Conservation (phyloP, 92 coral and sea anemone species). For the Blastomussa wellsi region DNA sequence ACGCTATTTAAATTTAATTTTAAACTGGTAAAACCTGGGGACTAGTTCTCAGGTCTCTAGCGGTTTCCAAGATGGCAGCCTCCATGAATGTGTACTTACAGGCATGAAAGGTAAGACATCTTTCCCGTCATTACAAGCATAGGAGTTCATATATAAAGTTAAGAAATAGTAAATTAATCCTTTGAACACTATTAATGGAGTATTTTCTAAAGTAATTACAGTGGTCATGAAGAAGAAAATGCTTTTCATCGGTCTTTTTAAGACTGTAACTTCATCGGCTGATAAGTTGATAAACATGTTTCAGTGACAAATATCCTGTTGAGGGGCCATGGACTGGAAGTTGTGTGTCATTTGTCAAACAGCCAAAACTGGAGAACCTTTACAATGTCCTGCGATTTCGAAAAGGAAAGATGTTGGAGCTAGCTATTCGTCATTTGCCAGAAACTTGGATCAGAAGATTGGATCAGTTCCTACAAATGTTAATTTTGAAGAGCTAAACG, state of each 20-base stretch:
- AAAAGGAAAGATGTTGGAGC: slow-evolving; percentile 57
- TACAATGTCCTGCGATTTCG: slow-evolving; percentile 57
- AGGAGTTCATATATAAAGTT: background rate
- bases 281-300: no score
- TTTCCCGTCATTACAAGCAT: slow-evolving; percentile 4
- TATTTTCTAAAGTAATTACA: background rate
- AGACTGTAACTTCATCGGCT: no score
- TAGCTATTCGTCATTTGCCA: slow-evolving; percentile 45
- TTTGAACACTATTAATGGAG: background rate
- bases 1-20: no score
- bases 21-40: no score
- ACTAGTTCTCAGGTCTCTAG: no score
- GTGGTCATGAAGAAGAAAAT: background rate
- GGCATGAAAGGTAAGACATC: slow-evolving; percentile 8
- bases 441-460: slow-evolving; percentile 25
- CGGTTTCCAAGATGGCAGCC: no score
- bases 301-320: slow-evolving; percentile 1
- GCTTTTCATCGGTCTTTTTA: slow-evolving; percentile 1
- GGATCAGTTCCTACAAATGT: slow-evolving; percentile 20
- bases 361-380: no score
- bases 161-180: background rate
- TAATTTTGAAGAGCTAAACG: slow-evolving; percentile 16
- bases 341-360: slow-evolving; percentile 49
- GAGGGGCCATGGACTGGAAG: slow-evolving; percentile 47
- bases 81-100: slow-evolving; percentile 16